Percentiles rank a stretch among this genome's conserved stretches.
Conservation (phyloP, 2,113 vertebrate species). For the Actinemys pallida region DNA sequence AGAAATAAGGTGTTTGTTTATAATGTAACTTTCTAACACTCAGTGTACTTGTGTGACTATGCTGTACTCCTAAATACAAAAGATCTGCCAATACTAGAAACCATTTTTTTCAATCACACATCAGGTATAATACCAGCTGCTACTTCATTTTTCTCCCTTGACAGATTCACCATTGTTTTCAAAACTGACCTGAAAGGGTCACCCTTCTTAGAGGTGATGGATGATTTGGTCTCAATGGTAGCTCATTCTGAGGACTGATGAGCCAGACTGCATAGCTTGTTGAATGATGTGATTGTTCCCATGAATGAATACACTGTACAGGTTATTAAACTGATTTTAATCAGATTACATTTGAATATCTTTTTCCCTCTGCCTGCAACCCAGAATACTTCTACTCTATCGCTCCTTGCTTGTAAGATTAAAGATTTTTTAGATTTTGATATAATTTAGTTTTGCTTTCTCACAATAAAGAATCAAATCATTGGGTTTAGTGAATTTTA, state of each 20-base stretch:
- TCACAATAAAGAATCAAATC: background rate
- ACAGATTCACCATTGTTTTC: background rate
- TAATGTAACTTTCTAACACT: background rate
- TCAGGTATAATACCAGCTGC: background rate
- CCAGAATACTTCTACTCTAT: background rate
- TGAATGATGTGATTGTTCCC: background rate
- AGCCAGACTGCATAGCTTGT: background rate
- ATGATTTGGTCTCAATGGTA: constrained; percentile 11
- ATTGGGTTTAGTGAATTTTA: background rate
- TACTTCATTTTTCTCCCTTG: background rate
- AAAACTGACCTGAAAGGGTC: background rate
- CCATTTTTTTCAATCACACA: background rate
- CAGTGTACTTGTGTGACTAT: background rate
- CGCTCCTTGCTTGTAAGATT: background rate
- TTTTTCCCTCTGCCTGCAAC: background rate
- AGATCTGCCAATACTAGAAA: background rate
- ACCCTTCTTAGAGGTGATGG: background rate
- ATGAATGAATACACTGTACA: background rate
- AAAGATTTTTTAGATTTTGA: background rate
- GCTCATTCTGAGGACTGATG: background rate
- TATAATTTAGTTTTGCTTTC: background rate
- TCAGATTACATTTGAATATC: background rate
- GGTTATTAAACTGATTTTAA: background rate
- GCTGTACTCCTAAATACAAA: background rate
- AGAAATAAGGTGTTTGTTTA: background rate